A percentile compares a stretch with the other conserved stretches of the same genome.
These are phyloP conservation scores for Antheraea mylitta DNA, from an alignment of 1,140 invertebrate species.

Conservation along the genomic window DNA sequence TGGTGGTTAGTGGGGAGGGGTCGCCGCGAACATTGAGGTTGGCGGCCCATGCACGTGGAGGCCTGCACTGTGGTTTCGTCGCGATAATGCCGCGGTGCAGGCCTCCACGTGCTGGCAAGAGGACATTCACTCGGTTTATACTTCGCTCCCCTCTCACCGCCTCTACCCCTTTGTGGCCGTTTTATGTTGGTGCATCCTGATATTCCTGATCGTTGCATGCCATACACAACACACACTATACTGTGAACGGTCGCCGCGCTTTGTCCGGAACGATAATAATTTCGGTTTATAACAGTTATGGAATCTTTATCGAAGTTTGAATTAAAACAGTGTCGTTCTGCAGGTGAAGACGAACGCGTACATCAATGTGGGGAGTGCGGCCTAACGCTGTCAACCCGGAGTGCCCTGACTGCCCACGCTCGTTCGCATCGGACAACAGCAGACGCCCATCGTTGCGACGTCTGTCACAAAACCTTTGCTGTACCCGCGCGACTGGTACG, in stretches of 20 bases:
- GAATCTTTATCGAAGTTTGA: constrained; percentile 31
- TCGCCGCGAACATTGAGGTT: constrained; percentile 54
- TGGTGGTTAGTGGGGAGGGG: constrained; percentile 44
- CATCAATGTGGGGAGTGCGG: constrained; percentile 80
- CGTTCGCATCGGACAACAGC: constrained; percentile 77
- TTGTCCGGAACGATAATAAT: constrained; percentile 27
- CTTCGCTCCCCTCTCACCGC: constrained; percentile 48
- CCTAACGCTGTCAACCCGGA: constrained; percentile 80
- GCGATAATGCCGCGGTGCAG: constrained; percentile 61
- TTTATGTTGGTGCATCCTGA: constrained; percentile 62
- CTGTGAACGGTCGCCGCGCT: constrained; percentile 53
- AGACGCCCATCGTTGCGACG: constrained; percentile 92
- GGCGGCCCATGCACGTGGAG: constrained; percentile 73
- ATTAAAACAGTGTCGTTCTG: constrained; percentile 36
- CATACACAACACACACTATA: constrained; percentile 57
- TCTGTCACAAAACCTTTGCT: constrained; percentile 95
- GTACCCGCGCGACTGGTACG: constrained; percentile 94
- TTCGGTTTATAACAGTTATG: constrained; percentile 21
- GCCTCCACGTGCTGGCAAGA: constrained; percentile 72
- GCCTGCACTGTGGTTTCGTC: constrained; percentile 64
- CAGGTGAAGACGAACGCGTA: constrained; percentile 64
- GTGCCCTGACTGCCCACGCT: constrained; percentile 80
- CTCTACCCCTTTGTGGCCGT: constrained; percentile 47
- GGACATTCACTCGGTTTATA: constrained; percentile 68
- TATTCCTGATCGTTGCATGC: constrained; percentile 67